Evolutionary conservation across 1,140 invertebrate species (phyloP), one percentile per base, ranked within the genome.

Genomic region (Dreissena polymorpha): DNA sequence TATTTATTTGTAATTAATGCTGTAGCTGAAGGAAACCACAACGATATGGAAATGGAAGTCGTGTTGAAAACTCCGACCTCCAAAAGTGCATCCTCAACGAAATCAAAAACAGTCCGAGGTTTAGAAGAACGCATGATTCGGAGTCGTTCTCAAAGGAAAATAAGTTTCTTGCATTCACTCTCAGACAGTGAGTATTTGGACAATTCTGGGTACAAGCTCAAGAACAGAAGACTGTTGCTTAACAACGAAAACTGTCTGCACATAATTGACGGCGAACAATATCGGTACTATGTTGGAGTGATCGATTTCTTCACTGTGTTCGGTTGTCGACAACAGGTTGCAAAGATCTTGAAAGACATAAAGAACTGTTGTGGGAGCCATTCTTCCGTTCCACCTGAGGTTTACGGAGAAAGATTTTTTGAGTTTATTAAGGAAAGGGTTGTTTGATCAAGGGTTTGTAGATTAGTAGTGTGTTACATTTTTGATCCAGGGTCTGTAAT

Each of bases 281-380:
- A 25, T 39, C 14, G 79, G 21, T 82, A 82, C 55, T 82, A 73
- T 50, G 39, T 82, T 8, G 79, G 79, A 29, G 64, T 82, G 8
- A 82, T 82, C 16, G 79, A 82, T 57, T 82, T 82, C 29, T 82
- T 82, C 55, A 82, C 79, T 0, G 53, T 57, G 55, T 82, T 82
- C 53, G n/a, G 71, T 16, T 82, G 79, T 68, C 69, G 57, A 14
- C 70, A 82, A 50, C 39, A 60, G 13, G 23, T 82, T 21, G 55
- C 39, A 18, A 82, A 82, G 39, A 7, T 70, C 16, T 63, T 73
- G 6, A 82, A 82, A 49, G 79, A 82, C 23, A 51, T 82, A 6
- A 73, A 74, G 29, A 65, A 57, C 10, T 82, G 79, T 55, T 82
- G 79, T 29, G 71, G 71, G 6, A 74, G 65, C 50, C 79, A 82